Evolutionary conservation across 92 coral and sea anemone species (phyloP), one percentile per base, ranked within the genome.

Genomic region (Muricea muricata): DNA sequence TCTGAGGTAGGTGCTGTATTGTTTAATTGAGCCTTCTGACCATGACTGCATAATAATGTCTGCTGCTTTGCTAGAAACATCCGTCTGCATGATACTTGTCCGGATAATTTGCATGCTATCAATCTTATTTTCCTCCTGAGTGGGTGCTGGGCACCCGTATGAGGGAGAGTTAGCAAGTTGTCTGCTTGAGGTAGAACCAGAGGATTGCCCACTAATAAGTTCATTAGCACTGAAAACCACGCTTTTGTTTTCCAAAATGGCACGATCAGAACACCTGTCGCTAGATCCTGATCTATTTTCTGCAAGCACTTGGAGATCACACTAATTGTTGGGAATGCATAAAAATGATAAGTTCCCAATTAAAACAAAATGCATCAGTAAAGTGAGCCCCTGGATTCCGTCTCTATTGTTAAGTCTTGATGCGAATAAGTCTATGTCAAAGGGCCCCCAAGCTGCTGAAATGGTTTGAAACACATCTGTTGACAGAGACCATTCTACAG

Each of bases 31-130:
- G 32, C 86, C 82, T 28, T 14, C 3, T 24, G 88, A 76, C 82
- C 86, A 84, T 10, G 88, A 88, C 34, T 68, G 86, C 20, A 88
- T 12, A 69, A 75, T 83, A 85, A 83, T 72, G 52, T 33, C 29
- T 58, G 88, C 32, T 55, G 77, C 90, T 72, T 81, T 57, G 34
- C 69, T 32, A 71, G 87, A 87, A 87, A 87, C 60, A 8, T 67
- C 82, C 71, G 83, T 80, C 83, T 87, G 86, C 9, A 54, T 23
- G 84, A 90, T 50, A 14, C 60, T 55, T 52, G 73, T 39, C 88
- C 93, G 63, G 91, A 87, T 42, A 90, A 86, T 63, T 77, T 82
- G 88, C 93, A 87, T 58, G 85, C 91, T 68, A 90, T 80, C 37
- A 86, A 47, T 28, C 61, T 77, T 41, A 81, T 50, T 55, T 60